Evolutionary conservation across 2,888 invertebrate species (phyloP), one percentile per base, ranked within the genome.

Genomic region (Phorcus lineatus): DNA sequence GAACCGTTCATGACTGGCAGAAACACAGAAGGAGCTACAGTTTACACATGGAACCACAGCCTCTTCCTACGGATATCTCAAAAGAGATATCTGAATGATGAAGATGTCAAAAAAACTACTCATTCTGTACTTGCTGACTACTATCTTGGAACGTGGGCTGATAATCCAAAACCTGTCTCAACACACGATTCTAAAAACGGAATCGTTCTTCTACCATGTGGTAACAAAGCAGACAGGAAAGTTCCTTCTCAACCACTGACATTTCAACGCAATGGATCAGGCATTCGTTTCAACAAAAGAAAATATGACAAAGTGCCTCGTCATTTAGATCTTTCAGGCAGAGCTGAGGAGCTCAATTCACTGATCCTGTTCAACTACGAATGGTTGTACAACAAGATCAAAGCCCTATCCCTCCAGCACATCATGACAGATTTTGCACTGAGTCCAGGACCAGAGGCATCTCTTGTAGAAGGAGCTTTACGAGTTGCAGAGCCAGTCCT

Each of bases 361-460:
- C 81, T 88, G 16, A 91, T 92, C 6, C 85, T 92, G 36, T 93
- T 93, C 84, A 91, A 90, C 83, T 93, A 92, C 80, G 91, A 92
- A 76, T 93, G 92, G 92, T 81, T 93, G 70, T 91, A 91, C 86
- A 90, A 88, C 85, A 93, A 92, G 82, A 90, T 90, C 13, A 91
- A 90, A 79, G 91, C 92, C 0, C 82, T 92, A 22, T 91, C 92
- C 0, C 79, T 93, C 78, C 88, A 91, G 74, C 90, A 90, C 78
- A 89, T 91, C 31, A 84, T 93, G 80, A 86, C 86, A 4, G 92
- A 93, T 82, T 91, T 92, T 80, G 85, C 85, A 0, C 86, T 93
- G 9, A 90, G 90, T 76, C 91, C 91, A 0, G 85, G 91, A 11
- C 86, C 87, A 28, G 92, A 92, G 77, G 90, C 90, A 0, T 87